Conservation (phyloP, 2,797 vertebrate genomes). For the Rhynchonycteris naso region DNA sequence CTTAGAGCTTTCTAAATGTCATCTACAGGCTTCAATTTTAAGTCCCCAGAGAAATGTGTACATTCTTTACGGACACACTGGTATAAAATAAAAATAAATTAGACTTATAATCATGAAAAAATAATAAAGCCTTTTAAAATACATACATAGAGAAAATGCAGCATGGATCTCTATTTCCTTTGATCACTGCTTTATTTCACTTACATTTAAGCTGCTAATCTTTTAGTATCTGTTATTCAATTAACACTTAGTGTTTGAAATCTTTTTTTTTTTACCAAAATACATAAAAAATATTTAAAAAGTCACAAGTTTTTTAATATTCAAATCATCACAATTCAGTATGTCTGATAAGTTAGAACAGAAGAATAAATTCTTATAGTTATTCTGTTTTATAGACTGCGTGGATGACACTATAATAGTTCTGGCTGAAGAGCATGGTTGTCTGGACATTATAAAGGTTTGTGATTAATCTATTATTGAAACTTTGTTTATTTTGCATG, state of each 20-base stretch:
- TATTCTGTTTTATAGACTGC: conserved; percentile 88
- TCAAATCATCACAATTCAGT: not conserved
- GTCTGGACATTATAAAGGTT: conserved; percentile 95
- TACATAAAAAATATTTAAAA: not conserved
- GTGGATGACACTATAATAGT: conserved; percentile 96
- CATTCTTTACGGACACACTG: too few species aligned
- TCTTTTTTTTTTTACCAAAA: conserved; percentile 27
- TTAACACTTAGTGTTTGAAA: conserved; percentile 27
- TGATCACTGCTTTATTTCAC: not conserved
- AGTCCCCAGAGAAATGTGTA: not conserved
- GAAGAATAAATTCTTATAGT: not conserved
- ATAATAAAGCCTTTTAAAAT: not conserved
- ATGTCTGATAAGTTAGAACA: not conserved
- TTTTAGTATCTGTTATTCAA: conserved; percentile 2
- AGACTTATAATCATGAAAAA: conserved; percentile 1
- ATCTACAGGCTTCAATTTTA: not conserved
- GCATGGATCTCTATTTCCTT: not conserved
- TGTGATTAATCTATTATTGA: conserved; percentile 68
- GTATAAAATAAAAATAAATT: conserved; percentile 40
- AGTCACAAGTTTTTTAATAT: not conserved
- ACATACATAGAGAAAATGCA: not conserved
- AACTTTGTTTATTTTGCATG: not conserved
- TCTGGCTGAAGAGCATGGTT: conserved; percentile 96
- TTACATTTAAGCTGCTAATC: not conserved
- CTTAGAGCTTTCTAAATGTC: conserved; percentile 17